Base-by-base conservation (phyloP, 2,113 vertebrate species). In the Chaenogobius annularis region DNA sequence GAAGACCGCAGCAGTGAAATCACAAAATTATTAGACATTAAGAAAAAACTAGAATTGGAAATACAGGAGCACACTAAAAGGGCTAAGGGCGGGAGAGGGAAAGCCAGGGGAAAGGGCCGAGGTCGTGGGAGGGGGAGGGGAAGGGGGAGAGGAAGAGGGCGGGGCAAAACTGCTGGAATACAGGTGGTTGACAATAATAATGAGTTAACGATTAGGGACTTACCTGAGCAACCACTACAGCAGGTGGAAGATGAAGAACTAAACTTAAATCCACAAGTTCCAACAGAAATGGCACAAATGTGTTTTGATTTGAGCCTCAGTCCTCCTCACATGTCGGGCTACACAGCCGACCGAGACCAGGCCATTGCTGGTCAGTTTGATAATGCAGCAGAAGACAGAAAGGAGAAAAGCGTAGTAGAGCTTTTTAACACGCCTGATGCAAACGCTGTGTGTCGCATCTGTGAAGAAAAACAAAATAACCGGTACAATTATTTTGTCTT, bases 381-480 rank as follows among this genome's bases (percentile, higher is more conserved):
- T 6, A 86, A 87, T 40, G 88, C 78, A 62, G 85, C 55, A 19
- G 77, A 48, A 1, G 72, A 50, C 75, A 4, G 1, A 44, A 19
- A 75, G 67, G 61, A 86, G 6, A 5, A 3, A 6, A 15, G 5
- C 13, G 14, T 40, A 63, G 77, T 54, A 77, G 74, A 62, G 31
- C 10, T 11, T 63, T 73, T 0, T 0, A 83, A 81, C 56, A 7
- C 12, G 10, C 13, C 23, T 35, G 94, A 97, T 78, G 90, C 95
- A 8, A 94, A 89, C 9, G 85, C 94, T 1, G 77, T 96, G 3
- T 97, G 94, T 67, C 96, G 95, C 88, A 94, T 97, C 63, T 99
- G 97, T 83, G 93, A 91, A 2, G 95, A 98, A 81, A 96, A 93
- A 47, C 95, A 95, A 43, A 94, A 95, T 78, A 95, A 96, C 86